Percentiles rank a stretch among this genome's conserved stretches.
Evolutionary conservation across 1,140 invertebrate genomes (phyloP).

Genomic region (Nixonia krombeini): DNA sequence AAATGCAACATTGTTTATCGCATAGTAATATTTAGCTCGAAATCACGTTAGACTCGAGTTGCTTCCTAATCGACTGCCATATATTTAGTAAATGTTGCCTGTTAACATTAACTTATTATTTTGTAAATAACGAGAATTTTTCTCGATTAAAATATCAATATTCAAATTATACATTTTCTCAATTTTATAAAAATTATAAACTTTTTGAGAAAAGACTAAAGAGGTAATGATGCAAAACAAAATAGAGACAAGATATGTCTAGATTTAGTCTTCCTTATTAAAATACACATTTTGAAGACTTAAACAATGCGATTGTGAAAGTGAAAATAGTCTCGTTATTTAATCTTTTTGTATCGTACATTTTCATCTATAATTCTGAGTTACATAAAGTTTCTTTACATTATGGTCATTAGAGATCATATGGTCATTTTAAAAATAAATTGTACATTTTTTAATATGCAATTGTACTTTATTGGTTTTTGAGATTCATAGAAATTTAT

Average conservation of each 20-base stretch:
- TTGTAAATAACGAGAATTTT: constrained; percentile 16
- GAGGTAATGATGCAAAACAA: neutral
- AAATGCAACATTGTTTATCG: neutral
- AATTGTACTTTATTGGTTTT: neutral
- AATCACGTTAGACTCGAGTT: constrained; percentile 30
- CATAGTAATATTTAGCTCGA: constrained; percentile 8
- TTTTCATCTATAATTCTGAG: neutral
- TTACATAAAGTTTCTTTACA: neutral
- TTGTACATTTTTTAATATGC: neutral
- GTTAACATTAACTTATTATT: constrained; percentile 18
- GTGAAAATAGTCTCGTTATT: constrained; percentile 14
- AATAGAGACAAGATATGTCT: neutral
- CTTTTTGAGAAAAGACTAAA: constrained; percentile 1
- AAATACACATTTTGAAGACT: neutral
- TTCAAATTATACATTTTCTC: neutral
- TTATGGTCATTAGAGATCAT: neutral
- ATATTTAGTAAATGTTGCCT: constrained; percentile 27
- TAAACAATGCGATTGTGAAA: neutral
- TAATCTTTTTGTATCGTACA: neutral
- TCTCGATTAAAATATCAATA: neutral
- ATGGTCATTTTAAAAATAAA: neutral
- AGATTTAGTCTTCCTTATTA: constrained; percentile 4
- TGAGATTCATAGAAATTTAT: too few species aligned
- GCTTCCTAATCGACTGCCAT: constrained; percentile 59
- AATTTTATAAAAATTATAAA: constrained; percentile 8